A percentile compares a stretch with the other conserved stretches of the same genome.
Conservation (phyloP, 2,888 invertebrate species). For the Trissolcus japonicus region DNA sequence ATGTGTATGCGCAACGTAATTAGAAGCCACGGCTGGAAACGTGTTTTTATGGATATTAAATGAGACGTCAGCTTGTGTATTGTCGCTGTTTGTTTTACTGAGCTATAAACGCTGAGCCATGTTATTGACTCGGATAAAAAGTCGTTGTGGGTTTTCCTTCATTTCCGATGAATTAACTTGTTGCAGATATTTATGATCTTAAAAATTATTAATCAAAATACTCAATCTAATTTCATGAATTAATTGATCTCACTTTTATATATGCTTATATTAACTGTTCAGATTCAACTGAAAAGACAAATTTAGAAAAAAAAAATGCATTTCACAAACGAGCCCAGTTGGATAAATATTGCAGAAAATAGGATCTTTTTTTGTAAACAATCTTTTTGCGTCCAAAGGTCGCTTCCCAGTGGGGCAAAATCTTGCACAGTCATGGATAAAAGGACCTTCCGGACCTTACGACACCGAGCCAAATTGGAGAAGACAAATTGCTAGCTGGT, state of each 20-base stretch:
- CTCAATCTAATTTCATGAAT: too few relatives aligned
- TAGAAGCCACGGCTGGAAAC: conserved; percentile 1
- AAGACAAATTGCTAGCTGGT: conserved; percentile 87
- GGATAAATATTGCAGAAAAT: too few relatives aligned
- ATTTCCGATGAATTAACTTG: not conserved
- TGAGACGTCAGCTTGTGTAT: conserved; percentile 11
- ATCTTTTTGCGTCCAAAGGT: conserved; percentile 73
- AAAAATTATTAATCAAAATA: not conserved
- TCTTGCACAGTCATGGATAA: conserved; percentile 89
- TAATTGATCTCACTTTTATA: too few relatives aligned
- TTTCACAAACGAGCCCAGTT: too few relatives aligned
- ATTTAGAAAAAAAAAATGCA: too few relatives aligned
- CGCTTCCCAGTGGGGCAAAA: conserved; percentile 92
- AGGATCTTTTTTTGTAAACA: not conserved
- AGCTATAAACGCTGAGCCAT: conserved; percentile 16
- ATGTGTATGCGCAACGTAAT: conserved; percentile 2
- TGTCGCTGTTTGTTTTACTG: conserved; percentile 15
- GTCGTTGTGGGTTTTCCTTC: conserved; percentile 1
- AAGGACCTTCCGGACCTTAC: conserved; percentile 79
- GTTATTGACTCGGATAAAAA: conserved; percentile 15
- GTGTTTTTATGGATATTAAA: conserved; percentile 12
- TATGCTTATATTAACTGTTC: too few relatives aligned
- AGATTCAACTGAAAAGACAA: too few relatives aligned
- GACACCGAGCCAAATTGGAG: conserved; percentile 85
- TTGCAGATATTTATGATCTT: conserved; percentile 12